Percentiles rank a stretch among this genome's conserved stretches.
Conservation (phyloP, 1,140 invertebrate genomes). For the Microplitis mediator region DNA sequence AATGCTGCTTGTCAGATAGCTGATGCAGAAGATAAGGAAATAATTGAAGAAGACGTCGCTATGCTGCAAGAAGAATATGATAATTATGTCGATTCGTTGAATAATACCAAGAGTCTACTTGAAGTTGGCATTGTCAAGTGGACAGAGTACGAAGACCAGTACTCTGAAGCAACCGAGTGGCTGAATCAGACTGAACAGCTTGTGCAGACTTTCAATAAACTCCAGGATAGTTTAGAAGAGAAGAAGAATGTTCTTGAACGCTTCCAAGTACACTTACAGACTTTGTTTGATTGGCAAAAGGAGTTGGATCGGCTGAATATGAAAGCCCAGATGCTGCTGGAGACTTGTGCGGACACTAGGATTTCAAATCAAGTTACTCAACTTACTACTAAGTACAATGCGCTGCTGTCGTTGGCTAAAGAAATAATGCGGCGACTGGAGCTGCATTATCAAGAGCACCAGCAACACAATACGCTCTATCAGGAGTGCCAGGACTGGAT, state of each 20-base stretch:
- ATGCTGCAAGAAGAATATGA: slow-evolving; percentile 87
- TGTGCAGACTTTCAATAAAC: slow-evolving; percentile 88
- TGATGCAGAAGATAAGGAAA: slow-evolving; percentile 84
- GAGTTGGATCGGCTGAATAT: slow-evolving; percentile 91
- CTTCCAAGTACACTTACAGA: slow-evolving; percentile 89
- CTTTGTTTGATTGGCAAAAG: slow-evolving; percentile 91
- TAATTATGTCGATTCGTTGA: slow-evolving; percentile 78
- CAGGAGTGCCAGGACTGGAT: slow-evolving; percentile 93
- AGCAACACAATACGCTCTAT: slow-evolving; percentile 85
- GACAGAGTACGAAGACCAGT: slow-evolving; percentile 95
- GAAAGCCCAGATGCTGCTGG: slow-evolving; percentile 85
- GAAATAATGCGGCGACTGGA: slow-evolving; percentile 90
- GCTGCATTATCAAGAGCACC: slow-evolving; percentile 90
- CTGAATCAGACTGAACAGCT: slow-evolving; percentile 83
- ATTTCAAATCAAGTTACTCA: slow-evolving; percentile 94
- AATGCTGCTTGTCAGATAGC: slow-evolving; percentile 82
- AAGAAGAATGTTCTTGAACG: slow-evolving; percentile 89
- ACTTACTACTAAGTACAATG: slow-evolving; percentile 92
- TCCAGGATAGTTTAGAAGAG: slow-evolving; percentile 86
- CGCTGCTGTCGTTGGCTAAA: slow-evolving; percentile 87
- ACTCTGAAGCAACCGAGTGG: slow-evolving; percentile 87
- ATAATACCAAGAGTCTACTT: slow-evolving; percentile 80
- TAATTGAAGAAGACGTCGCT: slow-evolving; percentile 90
- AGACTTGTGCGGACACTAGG: slow-evolving; percentile 91
- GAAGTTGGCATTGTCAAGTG: slow-evolving; percentile 92